Conservation (phyloP, 2,888 invertebrate genomes). For the Heliconius hortense region DNA sequence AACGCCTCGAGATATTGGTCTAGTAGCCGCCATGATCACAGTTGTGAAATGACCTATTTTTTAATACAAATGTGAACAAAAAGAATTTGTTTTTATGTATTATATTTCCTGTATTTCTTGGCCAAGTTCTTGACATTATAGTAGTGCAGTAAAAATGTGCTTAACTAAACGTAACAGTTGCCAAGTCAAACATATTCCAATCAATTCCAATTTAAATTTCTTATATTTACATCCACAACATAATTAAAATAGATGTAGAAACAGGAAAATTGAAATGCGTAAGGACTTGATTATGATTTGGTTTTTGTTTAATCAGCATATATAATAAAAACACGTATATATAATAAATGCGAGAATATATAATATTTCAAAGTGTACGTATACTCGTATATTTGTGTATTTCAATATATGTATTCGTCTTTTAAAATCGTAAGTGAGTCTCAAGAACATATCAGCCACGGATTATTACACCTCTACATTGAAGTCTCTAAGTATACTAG, state of each 20-base stretch:
- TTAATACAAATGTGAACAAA: not conserved
- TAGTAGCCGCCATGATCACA: conserved; percentile 1
- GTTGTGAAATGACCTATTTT: conserved; percentile 11
- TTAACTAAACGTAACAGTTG: not conserved
- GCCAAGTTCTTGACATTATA: not conserved
- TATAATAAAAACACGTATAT: too few relatives aligned
- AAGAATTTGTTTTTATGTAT: not conserved
- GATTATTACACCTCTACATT: conserved; percentile 7
- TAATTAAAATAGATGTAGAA: too few relatives aligned
- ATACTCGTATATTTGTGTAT: not conserved
- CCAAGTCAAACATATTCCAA: not conserved
- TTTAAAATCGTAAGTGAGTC: not conserved
- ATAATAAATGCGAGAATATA: too few relatives aligned
- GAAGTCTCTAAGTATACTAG: conserved; percentile 2
- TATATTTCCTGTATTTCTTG: not conserved
- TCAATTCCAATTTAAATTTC: too few relatives aligned
- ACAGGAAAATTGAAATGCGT: too few relatives aligned
- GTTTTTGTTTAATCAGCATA: too few relatives aligned
- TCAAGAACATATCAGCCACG: conserved; percentile 6
- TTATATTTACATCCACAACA: too few relatives aligned
- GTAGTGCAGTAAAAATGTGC: not conserved
- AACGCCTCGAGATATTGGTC: conserved; percentile 12
- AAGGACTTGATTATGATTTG: too few relatives aligned
- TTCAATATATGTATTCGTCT: not conserved
- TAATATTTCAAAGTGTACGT: too few relatives aligned